Evolutionary conservation across 2,113 vertebrate genomes (phyloP).

Genomic region (Paracanthobrama guichenoti): DNA sequence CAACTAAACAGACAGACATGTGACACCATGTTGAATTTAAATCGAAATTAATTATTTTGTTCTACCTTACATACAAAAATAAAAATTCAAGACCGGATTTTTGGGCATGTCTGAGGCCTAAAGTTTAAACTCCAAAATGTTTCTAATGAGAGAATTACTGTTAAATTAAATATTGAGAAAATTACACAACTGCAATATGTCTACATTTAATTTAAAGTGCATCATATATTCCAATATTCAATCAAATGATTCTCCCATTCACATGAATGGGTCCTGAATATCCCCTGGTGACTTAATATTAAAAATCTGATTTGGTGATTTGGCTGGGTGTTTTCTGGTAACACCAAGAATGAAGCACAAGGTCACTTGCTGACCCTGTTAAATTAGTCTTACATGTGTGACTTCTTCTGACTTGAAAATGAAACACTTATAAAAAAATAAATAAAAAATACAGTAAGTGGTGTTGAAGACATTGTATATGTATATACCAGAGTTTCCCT

Average conservation of each 20-base stretch:
- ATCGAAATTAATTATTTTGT: not conserved
- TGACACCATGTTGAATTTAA: not conserved
- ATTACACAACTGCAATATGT: not conserved
- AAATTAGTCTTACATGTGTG: not conserved
- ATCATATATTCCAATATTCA: not conserved
- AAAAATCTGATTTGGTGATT: not conserved
- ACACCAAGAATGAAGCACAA: not conserved
- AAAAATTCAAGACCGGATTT: not conserved
- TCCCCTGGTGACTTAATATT: not conserved
- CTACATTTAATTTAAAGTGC: not conserved
- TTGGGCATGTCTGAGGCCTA: not conserved
- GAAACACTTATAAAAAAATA: conserved; percentile 12
- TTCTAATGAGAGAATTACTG: not conserved
- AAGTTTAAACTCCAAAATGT: too few species aligned
- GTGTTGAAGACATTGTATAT: not conserved
- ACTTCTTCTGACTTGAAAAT: not conserved
- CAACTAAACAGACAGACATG: too few species aligned
- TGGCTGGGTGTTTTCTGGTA: not conserved
- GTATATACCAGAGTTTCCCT: not conserved
- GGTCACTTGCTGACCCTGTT: not conserved
- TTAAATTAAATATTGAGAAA: not conserved
- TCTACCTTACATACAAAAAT: not conserved
- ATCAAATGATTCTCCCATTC: not conserved
- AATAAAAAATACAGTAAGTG: not conserved
- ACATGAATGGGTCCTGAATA: not conserved